Evolutionary conservation across 2,797 vertebrate genomes (phyloP).

Genomic region (Vultur gryphus): DNA sequence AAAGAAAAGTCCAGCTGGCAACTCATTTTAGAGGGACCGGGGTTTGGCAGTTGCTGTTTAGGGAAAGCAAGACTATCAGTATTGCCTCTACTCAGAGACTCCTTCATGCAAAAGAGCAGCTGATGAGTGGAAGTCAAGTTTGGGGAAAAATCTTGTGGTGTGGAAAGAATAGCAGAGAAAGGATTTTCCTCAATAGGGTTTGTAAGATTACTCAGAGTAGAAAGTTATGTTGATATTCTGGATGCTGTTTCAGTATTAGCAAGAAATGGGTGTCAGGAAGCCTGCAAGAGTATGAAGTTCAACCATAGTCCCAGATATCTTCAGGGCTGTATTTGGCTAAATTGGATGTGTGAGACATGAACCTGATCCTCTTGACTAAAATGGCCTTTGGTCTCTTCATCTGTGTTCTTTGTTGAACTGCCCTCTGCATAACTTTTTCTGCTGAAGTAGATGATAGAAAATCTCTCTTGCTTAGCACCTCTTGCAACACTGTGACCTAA

Average conservation of each 20-base stretch:
- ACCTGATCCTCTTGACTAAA: not conserved
- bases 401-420: not conserved
- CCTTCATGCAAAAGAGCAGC: not conserved
- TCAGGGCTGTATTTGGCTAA: not conserved
- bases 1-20: not conserved
- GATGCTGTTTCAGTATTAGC: not conserved
- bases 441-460: not conserved
- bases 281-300: not conserved
- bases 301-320: not conserved
- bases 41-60: not conserved
- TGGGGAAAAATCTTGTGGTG: not conserved
- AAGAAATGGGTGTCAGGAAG: not conserved
- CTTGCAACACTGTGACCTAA: not conserved
- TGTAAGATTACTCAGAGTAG: not conserved
- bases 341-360: not conserved
- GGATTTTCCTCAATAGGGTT: not conserved
- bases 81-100: not conserved
- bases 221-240: not conserved
- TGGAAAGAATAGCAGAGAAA: not conserved
- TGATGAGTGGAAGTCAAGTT: not conserved
- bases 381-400: not conserved
- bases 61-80: not conserved
- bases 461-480: not conserved
- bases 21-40: not conserved
- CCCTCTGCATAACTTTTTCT: not conserved